Conservation (phyloP, 2,113 vertebrate species). For the Prionailurus viverrinus region DNA sequence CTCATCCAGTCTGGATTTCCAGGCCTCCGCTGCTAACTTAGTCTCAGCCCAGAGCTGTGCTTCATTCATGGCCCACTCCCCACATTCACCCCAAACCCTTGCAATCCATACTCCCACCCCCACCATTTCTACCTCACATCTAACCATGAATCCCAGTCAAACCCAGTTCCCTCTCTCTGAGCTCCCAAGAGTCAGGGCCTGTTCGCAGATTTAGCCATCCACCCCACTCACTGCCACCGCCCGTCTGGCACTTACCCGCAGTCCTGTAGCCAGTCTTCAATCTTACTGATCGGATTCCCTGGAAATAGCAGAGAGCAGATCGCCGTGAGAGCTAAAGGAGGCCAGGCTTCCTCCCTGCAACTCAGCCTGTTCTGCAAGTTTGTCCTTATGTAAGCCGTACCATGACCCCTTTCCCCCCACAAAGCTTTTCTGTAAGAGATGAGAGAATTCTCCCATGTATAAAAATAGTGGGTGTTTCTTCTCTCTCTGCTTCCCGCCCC, state of each 20-base stretch:
- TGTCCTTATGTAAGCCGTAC: neutral
- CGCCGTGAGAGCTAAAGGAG: neutral
- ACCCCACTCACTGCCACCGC: accelerated
- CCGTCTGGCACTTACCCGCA: slow-evolving; percentile 78
- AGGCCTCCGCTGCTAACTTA: neutral
- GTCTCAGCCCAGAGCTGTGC: neutral
- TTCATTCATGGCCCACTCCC: neutral
- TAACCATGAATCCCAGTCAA: neutral
- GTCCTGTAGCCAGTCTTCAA: slow-evolving; percentile 82
- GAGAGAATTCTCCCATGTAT: neutral
- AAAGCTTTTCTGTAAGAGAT: neutral
- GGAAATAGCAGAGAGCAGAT: slow-evolving; percentile 57
- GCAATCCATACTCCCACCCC: neutral
- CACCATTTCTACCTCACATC: neutral
- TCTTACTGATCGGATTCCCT: slow-evolving; percentile 79
- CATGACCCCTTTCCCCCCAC: neutral
- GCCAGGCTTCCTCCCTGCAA: neutral
- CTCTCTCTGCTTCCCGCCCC: neutral
- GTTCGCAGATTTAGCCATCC: neutral
- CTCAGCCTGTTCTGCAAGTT: neutral
- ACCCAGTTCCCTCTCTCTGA: neutral
- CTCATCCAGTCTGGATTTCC: neutral
- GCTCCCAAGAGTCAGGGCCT: neutral
- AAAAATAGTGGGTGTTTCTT: neutral
- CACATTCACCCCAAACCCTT: neutral